Evolutionary conservation across 2,113 vertebrate genomes (phyloP), one percentile per base, ranked within the genome.

Genomic region (Pseudopodoces humilis): DNA sequence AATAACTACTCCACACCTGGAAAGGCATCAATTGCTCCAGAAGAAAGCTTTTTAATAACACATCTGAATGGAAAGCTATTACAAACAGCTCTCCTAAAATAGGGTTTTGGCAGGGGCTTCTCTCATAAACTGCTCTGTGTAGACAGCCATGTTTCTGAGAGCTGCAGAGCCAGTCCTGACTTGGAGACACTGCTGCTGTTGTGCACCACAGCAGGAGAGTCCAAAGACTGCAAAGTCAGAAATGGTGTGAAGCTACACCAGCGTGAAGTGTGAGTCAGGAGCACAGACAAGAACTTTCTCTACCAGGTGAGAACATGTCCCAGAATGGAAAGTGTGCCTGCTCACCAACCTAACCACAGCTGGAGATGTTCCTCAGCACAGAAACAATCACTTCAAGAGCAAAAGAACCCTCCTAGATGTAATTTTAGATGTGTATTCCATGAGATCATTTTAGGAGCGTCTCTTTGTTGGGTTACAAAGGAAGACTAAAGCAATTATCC

Each of bases 1-100:
- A 85, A 28, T 62, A 87, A 86, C 59, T 83, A 58, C 49, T 79
- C n/a, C 33, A n/a, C 55, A 18, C 24, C 24, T 86, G 60, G 47
- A 78, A 90, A 86, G 83, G 31, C 18, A 90, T 47, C 37, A 58
- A 11, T 67, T 80, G 30, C 46, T 94, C 52, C 71, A 88, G 67
- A 90, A 91, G 43, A 88, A 80, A 90, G 31, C 15, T 69, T 76
- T 88, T 90, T 92, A 96, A 72, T 76, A 95, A 85, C 53, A 69
- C 17, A 49, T 88, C 37, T 90, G 67, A 94, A 90, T 65, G n/a
- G 58, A 85, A 85, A 77, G 28, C n/a, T 72, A 43, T 88, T 92
- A 65, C 27, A 92, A 91, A 88, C 28, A 94, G 55, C 9, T 69
- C 30, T 86, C 60, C 50, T 81, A 55, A 82, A 96, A 69, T 0